Evolutionary conservation across 2,113 vertebrate genomes (phyloP).

Genomic region (Protomyctophum bolini): DNA sequence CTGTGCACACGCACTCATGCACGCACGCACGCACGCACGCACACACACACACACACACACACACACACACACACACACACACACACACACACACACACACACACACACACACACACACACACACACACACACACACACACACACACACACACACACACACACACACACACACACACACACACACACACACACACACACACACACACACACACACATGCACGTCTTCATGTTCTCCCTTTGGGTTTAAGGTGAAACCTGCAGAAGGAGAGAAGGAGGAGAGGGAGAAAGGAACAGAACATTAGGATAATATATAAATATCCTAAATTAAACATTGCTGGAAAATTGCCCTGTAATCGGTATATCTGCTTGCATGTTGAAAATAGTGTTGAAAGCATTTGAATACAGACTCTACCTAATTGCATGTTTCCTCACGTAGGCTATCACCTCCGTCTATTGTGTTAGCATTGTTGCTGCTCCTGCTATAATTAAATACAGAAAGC

Average conservation of each 20-base stretch:
- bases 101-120: too few species aligned
- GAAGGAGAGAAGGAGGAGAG: conserved; percentile 30
- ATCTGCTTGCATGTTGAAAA: conserved; percentile 7
- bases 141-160: conserved; percentile 26
- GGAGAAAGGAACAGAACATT: conserved; percentile 22
- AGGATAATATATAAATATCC: conserved; percentile 5
- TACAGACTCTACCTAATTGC: conserved; percentile 14
- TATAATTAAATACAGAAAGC: conserved; percentile 70
- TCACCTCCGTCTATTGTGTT: conserved; percentile 56
- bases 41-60: conserved; percentile 17
- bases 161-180: conserved; percentile 17
- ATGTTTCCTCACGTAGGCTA: conserved; percentile 28
- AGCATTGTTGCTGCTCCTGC: conserved; percentile 48
- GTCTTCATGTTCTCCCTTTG: conserved; percentile 22
- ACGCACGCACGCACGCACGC: conserved; percentile 25
- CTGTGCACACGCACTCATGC: conserved; percentile 16
- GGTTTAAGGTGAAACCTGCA: conserved; percentile 41
- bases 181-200: conserved; percentile 13
- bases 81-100: conserved; percentile 19
- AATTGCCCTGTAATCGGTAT: conserved; percentile 28
- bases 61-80: conserved; percentile 11
- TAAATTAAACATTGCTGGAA: conserved; percentile 38
- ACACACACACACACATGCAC: conserved; percentile 16
- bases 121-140: too few species aligned
- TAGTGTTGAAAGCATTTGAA: neutral